These are phyloP conservation scores for Paramacrobiotus metropolitanus DNA, from an alignment of 1,140 invertebrate species.

Conservation along the genomic window DNA sequence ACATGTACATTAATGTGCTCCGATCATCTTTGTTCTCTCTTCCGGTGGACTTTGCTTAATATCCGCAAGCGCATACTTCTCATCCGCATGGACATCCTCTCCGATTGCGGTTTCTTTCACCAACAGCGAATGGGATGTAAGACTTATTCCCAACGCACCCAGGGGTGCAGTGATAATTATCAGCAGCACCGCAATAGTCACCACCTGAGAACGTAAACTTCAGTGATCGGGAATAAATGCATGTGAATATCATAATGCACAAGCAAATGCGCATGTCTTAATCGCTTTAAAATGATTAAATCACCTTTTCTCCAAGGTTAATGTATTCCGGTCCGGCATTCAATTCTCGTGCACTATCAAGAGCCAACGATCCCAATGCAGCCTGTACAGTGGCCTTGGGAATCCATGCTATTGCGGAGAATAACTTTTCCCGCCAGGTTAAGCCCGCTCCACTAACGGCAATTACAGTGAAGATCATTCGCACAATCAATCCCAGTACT, in stretches of 20 bases:
- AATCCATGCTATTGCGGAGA: not conserved
- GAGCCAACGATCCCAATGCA: not conserved
- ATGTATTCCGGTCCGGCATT: not conserved
- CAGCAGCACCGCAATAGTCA: not conserved
- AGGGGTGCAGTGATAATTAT: not conserved
- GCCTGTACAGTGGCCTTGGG: not conserved
- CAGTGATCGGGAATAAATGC: too few relatives aligned
- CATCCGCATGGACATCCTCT: too few relatives aligned
- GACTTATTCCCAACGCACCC: not conserved
- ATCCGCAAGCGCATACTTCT: too few relatives aligned
- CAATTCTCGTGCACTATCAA: not conserved
- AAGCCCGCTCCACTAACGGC: not conserved
- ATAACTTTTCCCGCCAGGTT: not conserved
- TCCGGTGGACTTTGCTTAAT: too few relatives aligned
- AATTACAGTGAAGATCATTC: not conserved
- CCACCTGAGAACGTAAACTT: not conserved
- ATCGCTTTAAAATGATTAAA: not conserved
- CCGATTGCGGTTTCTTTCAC: too few relatives aligned
- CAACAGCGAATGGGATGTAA: too few relatives aligned
- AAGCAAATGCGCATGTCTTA: too few relatives aligned
- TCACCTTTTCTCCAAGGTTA: not conserved
- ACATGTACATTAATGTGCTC: too few relatives aligned
- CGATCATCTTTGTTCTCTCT: too few relatives aligned
- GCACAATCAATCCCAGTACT: not conserved
- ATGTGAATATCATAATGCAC: too few relatives aligned